Evolutionary conservation across 2,888 invertebrate species (phyloP).

Genomic region (Cremastinae sp.): DNA sequence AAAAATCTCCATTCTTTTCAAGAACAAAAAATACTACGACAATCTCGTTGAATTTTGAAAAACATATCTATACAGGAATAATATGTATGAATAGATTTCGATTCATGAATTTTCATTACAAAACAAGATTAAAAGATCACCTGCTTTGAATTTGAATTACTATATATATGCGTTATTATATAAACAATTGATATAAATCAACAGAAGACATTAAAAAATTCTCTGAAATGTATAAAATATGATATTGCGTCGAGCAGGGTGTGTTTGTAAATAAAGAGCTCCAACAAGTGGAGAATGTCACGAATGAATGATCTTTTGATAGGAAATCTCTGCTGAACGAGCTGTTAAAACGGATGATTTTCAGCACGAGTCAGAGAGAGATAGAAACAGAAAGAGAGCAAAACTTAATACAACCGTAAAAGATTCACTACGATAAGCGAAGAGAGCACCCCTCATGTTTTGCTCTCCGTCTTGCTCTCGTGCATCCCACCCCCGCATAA

Average conservation of each 20-base stretch:
- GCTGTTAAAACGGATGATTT: constrained; percentile 52
- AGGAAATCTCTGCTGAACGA: constrained; percentile 47
- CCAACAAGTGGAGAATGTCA: constrained; percentile 50
- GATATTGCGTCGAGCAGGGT: constrained; percentile 5
- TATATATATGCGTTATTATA: too few species aligned
- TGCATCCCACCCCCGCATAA: constrained; percentile 42
- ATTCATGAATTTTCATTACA: too few species aligned
- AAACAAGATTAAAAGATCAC: too few species aligned
- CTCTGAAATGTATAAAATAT: constrained; percentile 7
- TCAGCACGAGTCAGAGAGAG: constrained; percentile 31
- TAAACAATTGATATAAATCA: constrained; percentile 35
- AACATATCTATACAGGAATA: too few species aligned
- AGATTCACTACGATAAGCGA: constrained; percentile 70
- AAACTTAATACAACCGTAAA: constrained; percentile 66
- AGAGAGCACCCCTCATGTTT: constrained; percentile 56
- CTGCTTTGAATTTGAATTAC: too few species aligned
- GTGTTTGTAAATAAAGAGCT: constrained; percentile 55
- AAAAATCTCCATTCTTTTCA: too few species aligned
- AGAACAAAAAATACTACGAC: too few species aligned
- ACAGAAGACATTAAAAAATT: constrained; percentile 41
- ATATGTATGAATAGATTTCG: too few species aligned
- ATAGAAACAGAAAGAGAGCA: constrained; percentile 39
- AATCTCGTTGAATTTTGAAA: too few species aligned
- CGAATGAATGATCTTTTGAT: constrained; percentile 61
- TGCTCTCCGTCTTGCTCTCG: constrained; percentile 36